phyloP scores from a whole-genome alignment of 2,113 vertebrate genomes.

The Baryphthengus martii region DNA sequence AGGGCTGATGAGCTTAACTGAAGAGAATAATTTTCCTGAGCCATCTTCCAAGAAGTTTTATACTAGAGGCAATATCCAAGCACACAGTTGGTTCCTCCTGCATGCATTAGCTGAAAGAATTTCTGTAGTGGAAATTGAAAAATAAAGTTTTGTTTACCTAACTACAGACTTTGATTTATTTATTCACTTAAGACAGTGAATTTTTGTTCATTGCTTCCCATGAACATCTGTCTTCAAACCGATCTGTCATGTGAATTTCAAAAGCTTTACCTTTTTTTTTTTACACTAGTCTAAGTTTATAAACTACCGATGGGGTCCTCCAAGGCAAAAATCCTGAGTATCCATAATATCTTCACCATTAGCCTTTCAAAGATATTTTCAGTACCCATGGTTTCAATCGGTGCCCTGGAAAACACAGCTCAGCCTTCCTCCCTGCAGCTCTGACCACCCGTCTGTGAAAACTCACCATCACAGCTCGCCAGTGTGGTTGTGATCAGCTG shows the following conservation, averaged over 20 bases:
- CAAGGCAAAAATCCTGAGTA: not conserved
- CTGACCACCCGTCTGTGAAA: not conserved
- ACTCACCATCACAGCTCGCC: not conserved
- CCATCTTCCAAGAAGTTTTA: not conserved
- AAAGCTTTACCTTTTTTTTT: not conserved
- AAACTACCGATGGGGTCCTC: not conserved
- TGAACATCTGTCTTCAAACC: not conserved
- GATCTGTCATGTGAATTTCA: not conserved
- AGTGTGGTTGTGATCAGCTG: not conserved
- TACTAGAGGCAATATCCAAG: rapidly evolving
- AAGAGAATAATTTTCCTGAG: not conserved
- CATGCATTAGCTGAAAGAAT: not conserved
- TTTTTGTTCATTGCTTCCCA: not conserved
- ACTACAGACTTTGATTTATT: not conserved
- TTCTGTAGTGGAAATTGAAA: not conserved
- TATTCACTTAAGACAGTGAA: not conserved
- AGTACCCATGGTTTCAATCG: not conserved
- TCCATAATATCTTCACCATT: not conserved
- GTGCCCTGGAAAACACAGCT: not conserved
- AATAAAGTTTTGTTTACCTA: not conserved
- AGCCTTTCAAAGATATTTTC: not conserved
- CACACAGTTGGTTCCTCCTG: not conserved
- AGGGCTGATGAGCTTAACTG: not conserved
- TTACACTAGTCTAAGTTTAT: not conserved
- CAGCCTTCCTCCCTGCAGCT: not conserved